Conservation (phyloP, 2,113 vertebrate species). For the Erinaceus europaeus region DNA sequence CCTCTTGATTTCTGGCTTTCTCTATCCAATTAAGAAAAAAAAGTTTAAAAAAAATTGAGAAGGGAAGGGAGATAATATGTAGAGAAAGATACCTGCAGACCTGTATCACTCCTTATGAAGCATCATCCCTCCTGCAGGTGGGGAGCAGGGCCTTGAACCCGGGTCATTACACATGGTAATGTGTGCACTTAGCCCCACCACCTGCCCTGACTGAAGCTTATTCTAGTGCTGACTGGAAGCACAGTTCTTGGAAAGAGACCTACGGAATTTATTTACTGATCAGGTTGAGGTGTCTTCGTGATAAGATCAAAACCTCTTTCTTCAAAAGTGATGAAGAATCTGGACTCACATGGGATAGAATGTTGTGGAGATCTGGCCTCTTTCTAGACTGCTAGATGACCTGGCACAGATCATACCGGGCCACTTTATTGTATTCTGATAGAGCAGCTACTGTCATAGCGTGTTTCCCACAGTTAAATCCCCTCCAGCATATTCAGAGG, state of each 20-base stretch:
- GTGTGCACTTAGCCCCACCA: too few species aligned
- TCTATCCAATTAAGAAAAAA: too few species aligned
- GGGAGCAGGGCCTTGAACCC: too few species aligned
- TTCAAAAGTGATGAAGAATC: not conserved
- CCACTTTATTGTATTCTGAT: not conserved
- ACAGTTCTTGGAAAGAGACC: not conserved
- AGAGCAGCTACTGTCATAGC: not conserved
- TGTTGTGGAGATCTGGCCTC: slow-evolving; percentile 1
- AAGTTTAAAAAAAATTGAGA: too few species aligned
- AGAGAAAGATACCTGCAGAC: too few species aligned
- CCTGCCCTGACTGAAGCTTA: not conserved
- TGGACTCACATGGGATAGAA: not conserved
- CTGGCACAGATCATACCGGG: not conserved
- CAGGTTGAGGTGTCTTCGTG: not conserved
- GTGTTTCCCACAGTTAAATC: not conserved
- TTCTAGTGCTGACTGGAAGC: not conserved
- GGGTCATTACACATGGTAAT: too few species aligned
- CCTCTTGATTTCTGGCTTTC: too few species aligned
- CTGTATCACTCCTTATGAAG: too few species aligned
- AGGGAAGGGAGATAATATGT: too few species aligned
- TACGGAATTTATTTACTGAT: not conserved
- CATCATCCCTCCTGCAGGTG: too few species aligned
- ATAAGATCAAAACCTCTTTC: not conserved
- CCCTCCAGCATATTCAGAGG: not conserved
- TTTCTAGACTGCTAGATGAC: slow-evolving; percentile 32